These are phyloP conservation scores for Todus mexicanus DNA, from an alignment of 2,797 vertebrate species.

Conservation along the genomic window DNA sequence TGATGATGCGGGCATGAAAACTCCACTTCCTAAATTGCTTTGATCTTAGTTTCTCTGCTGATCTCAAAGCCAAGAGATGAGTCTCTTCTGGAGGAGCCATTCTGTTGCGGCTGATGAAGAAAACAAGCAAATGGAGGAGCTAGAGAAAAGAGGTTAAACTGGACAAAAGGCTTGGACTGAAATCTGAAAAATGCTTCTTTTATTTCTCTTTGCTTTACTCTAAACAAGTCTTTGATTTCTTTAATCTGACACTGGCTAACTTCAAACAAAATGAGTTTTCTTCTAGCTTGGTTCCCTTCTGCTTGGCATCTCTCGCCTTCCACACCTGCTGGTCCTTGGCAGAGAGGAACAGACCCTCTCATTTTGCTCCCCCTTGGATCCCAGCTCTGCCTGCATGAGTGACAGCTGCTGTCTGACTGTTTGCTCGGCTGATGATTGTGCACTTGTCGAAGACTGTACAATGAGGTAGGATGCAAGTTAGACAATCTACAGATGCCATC, in stretches of 20 bases:
- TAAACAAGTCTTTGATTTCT: slow-evolving; percentile 59
- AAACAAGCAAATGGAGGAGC: slow-evolving; percentile 14
- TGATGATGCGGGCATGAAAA: not conserved
- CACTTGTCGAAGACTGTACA: not conserved
- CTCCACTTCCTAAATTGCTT: not conserved
- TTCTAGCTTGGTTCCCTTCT: slow-evolving; percentile 61
- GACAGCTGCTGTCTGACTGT: slow-evolving; percentile 49
- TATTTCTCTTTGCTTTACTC: slow-evolving; percentile 48
- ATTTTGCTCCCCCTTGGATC: not conserved
- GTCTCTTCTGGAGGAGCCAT: slow-evolving; percentile 13
- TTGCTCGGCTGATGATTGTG: not conserved
- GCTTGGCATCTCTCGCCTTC: slow-evolving; percentile 43
- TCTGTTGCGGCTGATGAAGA: slow-evolving; percentile 13
- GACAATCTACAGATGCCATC: slow-evolving; percentile 37
- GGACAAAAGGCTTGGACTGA: slow-evolving; percentile 55
- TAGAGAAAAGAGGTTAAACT: slow-evolving; percentile 45
- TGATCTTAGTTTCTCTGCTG: not conserved
- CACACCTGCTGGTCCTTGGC: slow-evolving; percentile 62
- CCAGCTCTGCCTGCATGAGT: slow-evolving; percentile 41
- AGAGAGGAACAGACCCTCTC: slow-evolving; percentile 25
- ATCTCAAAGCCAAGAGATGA: slow-evolving; percentile 13
- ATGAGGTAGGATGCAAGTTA: not conserved
- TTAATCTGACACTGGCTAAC: slow-evolving; percentile 55
- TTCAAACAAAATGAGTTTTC: slow-evolving; percentile 58
- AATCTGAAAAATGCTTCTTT: slow-evolving; percentile 43